These are phyloP conservation scores for Gymnocypris eckloni DNA, from an alignment of 2,797 vertebrate genomes.

Conservation along the genomic window DNA sequence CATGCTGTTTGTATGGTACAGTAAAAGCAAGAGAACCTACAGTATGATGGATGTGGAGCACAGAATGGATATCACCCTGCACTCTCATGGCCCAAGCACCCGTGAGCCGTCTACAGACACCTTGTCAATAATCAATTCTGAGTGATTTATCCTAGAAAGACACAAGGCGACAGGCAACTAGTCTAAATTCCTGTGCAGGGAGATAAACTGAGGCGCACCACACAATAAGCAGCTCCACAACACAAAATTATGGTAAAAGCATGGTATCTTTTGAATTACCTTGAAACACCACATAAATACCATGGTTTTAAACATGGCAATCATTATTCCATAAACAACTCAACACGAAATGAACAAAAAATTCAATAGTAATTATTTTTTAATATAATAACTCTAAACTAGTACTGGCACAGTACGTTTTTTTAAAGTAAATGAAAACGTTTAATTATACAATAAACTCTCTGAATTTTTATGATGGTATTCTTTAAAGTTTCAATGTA, in stretches of 20 bases:
- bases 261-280: background rate
- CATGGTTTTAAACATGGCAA: background rate
- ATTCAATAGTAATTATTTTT: background rate
- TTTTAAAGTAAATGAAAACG: background rate
- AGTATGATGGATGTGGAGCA: slow-evolving; percentile 8
- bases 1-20: background rate
- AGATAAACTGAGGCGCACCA: background rate
- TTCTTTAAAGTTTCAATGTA: background rate
- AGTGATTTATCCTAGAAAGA: slow-evolving; percentile 33
- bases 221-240: background rate
- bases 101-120: slow-evolving; percentile 18
- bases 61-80: slow-evolving; percentile 10
- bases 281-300: background rate
- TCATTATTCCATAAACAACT: background rate
- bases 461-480: background rate
- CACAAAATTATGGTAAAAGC: background rate
- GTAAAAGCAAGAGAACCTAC: background rate
- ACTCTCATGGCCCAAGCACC: slow-evolving; percentile 32
- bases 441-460: background rate
- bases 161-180: slow-evolving; percentile 3
- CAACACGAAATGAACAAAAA: background rate
- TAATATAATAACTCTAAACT: background rate
- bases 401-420: background rate
- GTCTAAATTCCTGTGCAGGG: background rate
- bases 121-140: slow-evolving; percentile 30